Evolutionary conservation across 2,113 vertebrate genomes (phyloP).

Genomic region (Forbesichthys papilliferus): DNA sequence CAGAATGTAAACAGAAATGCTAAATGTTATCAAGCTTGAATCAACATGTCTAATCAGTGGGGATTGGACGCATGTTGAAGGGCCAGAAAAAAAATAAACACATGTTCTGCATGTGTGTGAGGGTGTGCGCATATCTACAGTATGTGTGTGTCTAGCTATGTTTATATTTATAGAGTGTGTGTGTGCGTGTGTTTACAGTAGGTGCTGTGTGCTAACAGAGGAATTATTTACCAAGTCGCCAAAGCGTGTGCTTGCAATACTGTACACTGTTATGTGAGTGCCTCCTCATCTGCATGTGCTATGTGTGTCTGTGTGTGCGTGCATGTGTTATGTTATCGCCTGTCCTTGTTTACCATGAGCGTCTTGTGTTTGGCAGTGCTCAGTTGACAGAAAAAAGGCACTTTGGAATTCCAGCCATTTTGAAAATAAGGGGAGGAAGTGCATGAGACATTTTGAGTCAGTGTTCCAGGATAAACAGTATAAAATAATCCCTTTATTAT

Average conservation of each 20-base stretch:
- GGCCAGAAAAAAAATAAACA: conserved; percentile 53
- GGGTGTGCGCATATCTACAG: background rate
- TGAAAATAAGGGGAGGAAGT: conserved; percentile 83
- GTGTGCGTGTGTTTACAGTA: conserved; percentile 6
- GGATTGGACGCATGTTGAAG: conserved; percentile 53
- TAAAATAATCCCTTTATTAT: conserved; percentile 91
- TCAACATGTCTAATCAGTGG: conserved; percentile 53
- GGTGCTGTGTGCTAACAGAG: background rate
- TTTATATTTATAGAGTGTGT: conserved; percentile 7
- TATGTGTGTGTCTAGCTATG: conserved; percentile 9
- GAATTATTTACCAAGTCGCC: background rate
- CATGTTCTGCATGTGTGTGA: conserved; percentile 31
- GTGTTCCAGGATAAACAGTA: conserved; percentile 83
- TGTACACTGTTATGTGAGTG: background rate
- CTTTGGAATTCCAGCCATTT: conserved; percentile 84
- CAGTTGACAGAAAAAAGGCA: conserved; percentile 89
- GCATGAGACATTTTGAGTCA: conserved; percentile 95
- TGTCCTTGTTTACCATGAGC: conserved; percentile 13
- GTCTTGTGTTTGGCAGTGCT: conserved; percentile 48
- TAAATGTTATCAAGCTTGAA: conserved; percentile 51
- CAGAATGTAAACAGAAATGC: conserved; percentile 52
- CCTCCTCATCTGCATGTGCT: background rate
- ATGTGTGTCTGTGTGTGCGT: background rate
- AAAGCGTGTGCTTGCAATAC: background rate
- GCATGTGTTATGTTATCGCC: background rate